Evolutionary conservation across 2,797 vertebrate genomes (phyloP).

Genomic region (Anomalospiza imberbis): DNA sequence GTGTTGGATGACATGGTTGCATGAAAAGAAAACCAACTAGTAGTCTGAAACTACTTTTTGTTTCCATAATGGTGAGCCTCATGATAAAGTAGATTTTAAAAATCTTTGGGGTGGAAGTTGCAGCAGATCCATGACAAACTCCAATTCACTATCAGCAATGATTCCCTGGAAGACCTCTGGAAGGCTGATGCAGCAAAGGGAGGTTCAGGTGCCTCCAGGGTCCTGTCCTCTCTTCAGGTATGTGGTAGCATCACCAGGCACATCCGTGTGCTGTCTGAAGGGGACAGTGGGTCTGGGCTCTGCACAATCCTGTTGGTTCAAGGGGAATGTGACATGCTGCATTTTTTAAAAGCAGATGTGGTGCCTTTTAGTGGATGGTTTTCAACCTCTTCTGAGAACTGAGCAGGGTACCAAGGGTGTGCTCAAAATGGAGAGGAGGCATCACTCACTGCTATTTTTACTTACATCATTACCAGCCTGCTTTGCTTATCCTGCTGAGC

Average conservation of each 20-base stretch:
- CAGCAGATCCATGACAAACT: not conserved
- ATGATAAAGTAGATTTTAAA: not conserved
- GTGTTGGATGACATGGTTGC: not conserved
- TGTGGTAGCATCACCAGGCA: accelerated
- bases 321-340: not conserved
- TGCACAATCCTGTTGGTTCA: accelerated
- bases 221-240: not conserved
- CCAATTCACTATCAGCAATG: accelerated
- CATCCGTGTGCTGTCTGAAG: not conserved
- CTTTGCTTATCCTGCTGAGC: not conserved
- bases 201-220: not conserved
- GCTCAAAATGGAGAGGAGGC: not conserved
- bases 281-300: not conserved
- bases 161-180: not conserved
- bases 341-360: not conserved
- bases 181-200: not conserved
- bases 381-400: not conserved
- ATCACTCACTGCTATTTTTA: not conserved
- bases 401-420: not conserved
- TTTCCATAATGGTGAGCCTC: not conserved
- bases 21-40: not conserved
- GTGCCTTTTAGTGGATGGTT: not conserved
- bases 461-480: not conserved
- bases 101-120: not conserved
- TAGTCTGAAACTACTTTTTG: not conserved